phyloP scores from a whole-genome alignment of 2,113 vertebrate species.

The Brachionichthys hirsutus region DNA sequence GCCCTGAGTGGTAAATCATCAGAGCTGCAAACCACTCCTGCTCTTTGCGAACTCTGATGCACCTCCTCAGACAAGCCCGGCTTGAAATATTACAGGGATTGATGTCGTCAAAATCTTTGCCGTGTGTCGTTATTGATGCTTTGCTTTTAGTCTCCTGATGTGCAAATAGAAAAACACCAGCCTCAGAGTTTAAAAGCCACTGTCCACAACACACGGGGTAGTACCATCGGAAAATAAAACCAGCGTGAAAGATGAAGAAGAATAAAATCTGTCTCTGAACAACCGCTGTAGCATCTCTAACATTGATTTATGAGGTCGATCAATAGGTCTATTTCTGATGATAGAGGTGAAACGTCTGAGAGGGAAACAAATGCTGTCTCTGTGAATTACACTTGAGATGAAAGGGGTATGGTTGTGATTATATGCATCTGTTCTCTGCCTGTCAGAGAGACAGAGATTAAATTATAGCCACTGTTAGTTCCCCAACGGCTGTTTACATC shows the following conservation, averaged over 20 bases:
- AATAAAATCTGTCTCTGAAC: too few species aligned
- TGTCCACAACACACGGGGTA: too few species aligned
- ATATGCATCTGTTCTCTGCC: background rate
- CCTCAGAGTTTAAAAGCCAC: background rate
- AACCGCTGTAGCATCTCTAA: too few species aligned
- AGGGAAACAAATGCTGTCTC: too few species aligned
- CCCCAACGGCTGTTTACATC: conserved; percentile 47
- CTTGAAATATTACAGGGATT: conserved; percentile 14
- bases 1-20: conserved; percentile 58
- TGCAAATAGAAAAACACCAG: background rate
- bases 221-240: too few species aligned
- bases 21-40: conserved; percentile 42
- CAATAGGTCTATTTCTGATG: too few species aligned
- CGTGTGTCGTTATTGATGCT: background rate
- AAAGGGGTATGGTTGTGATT: too few species aligned
- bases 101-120: background rate
- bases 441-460: conserved; percentile 37
- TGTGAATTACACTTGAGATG: too few species aligned
- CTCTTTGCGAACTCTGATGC: conserved; percentile 29
- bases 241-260: too few species aligned
- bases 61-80: conserved; percentile 12
- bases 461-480: conserved; percentile 50
- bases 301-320: too few species aligned
- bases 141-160: background rate
- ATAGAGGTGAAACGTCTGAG: too few species aligned